These are phyloP conservation scores for Numenius phaeopus DNA, from an alignment of 2,797 vertebrate genomes.

Conservation along the genomic window DNA sequence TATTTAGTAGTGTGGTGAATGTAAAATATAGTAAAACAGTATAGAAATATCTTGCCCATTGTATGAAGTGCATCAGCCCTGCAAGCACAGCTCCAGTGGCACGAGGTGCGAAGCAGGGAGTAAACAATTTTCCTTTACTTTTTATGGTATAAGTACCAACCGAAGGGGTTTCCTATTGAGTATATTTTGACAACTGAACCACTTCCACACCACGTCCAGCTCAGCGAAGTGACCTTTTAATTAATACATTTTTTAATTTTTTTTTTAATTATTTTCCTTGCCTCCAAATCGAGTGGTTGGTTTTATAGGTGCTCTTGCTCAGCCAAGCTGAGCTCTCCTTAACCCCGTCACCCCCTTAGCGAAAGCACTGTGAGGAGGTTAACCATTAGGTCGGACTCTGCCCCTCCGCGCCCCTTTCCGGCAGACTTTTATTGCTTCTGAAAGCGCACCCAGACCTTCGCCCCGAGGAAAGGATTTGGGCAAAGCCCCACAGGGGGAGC, in stretches of 20 bases:
- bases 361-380: conserved; percentile 57
- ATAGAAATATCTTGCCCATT: conserved; percentile 56
- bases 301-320: conserved; percentile 74
- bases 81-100: conserved; percentile 7
- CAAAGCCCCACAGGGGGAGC: background rate
- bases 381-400: conserved; percentile 54
- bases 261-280: background rate
- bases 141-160: background rate
- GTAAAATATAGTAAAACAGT: conserved; percentile 80
- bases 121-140: conserved; percentile 29
- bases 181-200: conserved; percentile 10
- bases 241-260: background rate
- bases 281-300: conserved; percentile 9
- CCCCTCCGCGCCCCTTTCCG: background rate
- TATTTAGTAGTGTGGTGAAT: conserved; percentile 78
- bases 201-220: conserved; percentile 7
- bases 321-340: conserved; percentile 64
- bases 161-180: background rate
- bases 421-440: background rate
- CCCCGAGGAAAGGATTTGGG: background rate
- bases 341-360: background rate
- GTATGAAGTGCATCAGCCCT: conserved; percentile 62
- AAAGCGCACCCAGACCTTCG: background rate
- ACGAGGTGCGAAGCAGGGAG: conserved; percentile 47
- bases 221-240: conserved; percentile 55